A percentile compares a stretch with the other conserved stretches of the same genome.
Evolutionary conservation across 1,140 invertebrate species (phyloP).

Genomic region (Planococcus citri): DNA sequence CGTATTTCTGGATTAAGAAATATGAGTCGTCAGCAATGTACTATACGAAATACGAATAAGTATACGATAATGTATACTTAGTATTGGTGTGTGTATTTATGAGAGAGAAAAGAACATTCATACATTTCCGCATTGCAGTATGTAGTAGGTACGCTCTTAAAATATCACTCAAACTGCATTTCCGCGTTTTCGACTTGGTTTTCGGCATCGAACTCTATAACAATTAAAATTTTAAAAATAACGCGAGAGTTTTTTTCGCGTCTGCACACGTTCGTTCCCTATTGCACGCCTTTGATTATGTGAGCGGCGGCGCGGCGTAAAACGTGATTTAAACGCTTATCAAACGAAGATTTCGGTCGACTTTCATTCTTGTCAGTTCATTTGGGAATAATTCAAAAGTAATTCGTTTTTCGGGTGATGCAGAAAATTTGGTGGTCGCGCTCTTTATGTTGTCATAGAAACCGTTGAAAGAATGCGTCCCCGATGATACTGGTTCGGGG

Average conservation of each 20-base stretch:
- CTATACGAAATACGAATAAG: too few relatives aligned
- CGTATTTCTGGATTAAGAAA: too few relatives aligned
- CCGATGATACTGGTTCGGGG: not conserved
- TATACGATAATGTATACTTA: too few relatives aligned
- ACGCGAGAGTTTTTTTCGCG: not conserved
- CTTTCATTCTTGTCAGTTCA: not conserved
- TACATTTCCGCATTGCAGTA: too few relatives aligned
- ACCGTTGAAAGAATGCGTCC: constrained; percentile 17
- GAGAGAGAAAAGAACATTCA: too few relatives aligned
- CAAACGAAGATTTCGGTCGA: constrained; percentile 6
- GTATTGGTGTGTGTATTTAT: too few relatives aligned
- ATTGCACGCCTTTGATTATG: not conserved
- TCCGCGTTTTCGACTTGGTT: not conserved
- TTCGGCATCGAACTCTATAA: not conserved
- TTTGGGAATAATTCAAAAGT: constrained; percentile 19
- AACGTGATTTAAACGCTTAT: not conserved
- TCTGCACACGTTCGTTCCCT: too few relatives aligned
- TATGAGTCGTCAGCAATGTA: too few relatives aligned
- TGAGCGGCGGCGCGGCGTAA: not conserved
- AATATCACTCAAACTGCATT: not conserved
- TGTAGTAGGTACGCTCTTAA: not conserved
- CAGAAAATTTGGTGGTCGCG: constrained; percentile 13
- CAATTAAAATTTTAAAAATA: not conserved
- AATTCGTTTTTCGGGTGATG: constrained; percentile 16
- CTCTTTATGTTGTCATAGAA: constrained; percentile 18